Evolutionary conservation across 1,140 invertebrate species (phyloP).

Genomic region (Lucilia cuprina): DNA sequence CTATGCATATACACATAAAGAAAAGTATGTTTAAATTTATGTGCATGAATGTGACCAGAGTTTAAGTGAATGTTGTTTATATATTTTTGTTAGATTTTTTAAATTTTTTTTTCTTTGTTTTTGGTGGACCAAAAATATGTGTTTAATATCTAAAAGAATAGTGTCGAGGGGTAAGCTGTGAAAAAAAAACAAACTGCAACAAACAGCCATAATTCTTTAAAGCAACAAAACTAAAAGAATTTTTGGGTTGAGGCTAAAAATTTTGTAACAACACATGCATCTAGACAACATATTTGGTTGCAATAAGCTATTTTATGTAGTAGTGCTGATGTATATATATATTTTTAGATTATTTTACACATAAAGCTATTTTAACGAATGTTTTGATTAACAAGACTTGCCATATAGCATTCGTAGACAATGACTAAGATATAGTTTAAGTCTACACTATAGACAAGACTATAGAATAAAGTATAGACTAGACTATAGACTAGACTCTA

Average conservation of each 20-base stretch:
- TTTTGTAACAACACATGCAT: neutral
- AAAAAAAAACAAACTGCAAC: neutral
- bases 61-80: neutral
- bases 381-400: no score
- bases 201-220: neutral
- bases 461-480: no score
- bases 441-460: no score
- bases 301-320: no score
- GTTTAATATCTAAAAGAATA: neutral
- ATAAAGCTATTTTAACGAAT: no score
- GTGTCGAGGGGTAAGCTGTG: neutral
- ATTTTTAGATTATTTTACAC: no score
- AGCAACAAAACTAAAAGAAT: neutral
- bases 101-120: neutral
- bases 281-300: neutral
- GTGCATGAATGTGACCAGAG: neutral
- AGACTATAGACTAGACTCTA: no score
- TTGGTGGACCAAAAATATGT: slow-evolving; percentile 10
- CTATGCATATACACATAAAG: neutral
- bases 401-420: no score
- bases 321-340: no score
- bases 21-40: neutral
- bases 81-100: neutral
- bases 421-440: no score
- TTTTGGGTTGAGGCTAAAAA: neutral